These are phyloP conservation scores for Neoascia interrupta DNA, from an alignment of 2,888 invertebrate species.

Conservation along the genomic window DNA sequence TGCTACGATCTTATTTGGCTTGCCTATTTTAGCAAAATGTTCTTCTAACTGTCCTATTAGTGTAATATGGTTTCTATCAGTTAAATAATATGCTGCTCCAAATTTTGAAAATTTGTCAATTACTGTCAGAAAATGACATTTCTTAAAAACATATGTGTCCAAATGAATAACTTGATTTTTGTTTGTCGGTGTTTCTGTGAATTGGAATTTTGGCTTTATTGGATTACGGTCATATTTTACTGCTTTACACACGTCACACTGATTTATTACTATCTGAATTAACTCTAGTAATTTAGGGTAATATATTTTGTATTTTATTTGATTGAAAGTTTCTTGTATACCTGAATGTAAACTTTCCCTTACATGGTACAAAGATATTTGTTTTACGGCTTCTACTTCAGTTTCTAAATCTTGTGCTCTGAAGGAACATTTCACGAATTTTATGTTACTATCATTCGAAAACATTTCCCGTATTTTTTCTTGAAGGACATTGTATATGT, in stretches of 20 bases:
- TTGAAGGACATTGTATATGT: conserved; percentile 63
- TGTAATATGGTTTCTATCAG: conserved; percentile 10
- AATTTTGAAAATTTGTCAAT: not conserved
- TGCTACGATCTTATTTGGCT: not conserved
- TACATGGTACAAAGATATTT: conserved; percentile 57
- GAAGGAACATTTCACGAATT: conserved; percentile 65
- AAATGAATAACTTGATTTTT: conserved; percentile 54
- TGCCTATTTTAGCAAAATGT: conserved; percentile 1
- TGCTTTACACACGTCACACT: conserved; percentile 22
- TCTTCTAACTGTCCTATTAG: conserved; percentile 8
- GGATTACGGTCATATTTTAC: conserved; percentile 6
- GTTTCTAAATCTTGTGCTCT: conserved; percentile 65
- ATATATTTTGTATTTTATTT: conserved; percentile 68
- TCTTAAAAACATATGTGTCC: conserved; percentile 46
- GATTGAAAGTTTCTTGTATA: conserved; percentile 65
- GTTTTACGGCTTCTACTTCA: conserved; percentile 62
- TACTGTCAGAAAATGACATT: conserved; percentile 8
- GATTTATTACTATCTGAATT: conserved; percentile 15
- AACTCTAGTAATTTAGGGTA: conserved; percentile 55
- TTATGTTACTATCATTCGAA: conserved; percentile 55
- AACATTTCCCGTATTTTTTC: conserved; percentile 65
- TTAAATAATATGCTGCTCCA: conserved; percentile 9
- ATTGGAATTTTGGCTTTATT: conserved; percentile 46
- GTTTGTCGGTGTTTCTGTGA: conserved; percentile 54
- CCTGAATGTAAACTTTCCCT: conserved; percentile 69